Evolutionary conservation across 2,797 vertebrate genomes (phyloP).

Genomic region (Morelia viridis): DNA sequence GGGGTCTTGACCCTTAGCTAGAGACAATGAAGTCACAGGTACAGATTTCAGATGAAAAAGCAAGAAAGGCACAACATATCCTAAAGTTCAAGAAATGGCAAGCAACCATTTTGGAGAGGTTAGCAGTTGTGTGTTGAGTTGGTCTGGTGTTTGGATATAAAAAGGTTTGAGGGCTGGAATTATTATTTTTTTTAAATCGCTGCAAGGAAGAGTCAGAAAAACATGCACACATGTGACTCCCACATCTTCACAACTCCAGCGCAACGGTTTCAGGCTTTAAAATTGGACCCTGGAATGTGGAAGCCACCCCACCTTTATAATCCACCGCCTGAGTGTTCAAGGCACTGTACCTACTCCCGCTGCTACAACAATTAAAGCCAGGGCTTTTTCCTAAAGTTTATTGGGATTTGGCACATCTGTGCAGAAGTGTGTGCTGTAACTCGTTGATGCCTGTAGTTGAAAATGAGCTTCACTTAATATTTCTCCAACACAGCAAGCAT

Average conservation of each 20-base stretch:
- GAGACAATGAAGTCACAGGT: neutral
- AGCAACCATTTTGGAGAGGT: constrained; percentile 18
- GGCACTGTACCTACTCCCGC: neutral
- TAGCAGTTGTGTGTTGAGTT: neutral
- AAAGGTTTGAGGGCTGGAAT: neutral
- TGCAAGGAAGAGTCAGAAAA: neutral
- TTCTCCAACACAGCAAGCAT: neutral
- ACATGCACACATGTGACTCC: neutral
- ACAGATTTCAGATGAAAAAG: neutral
- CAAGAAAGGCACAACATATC: neutral
- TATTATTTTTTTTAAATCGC: neutral
- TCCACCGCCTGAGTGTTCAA: neutral
- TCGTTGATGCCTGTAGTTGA: neutral
- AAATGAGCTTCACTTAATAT: constrained; percentile 25
- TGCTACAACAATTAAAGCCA: neutral
- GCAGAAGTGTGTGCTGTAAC: constrained; percentile 27
- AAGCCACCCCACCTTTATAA: neutral
- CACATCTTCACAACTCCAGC: neutral
- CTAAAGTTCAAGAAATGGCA: constrained; percentile 9
- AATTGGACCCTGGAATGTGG: neutral
- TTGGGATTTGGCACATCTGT: constrained; percentile 35
- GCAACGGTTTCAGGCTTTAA: neutral
- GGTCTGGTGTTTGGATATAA: neutral
- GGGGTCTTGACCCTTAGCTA: neutral
- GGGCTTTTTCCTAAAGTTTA: neutral